phyloP scores from a whole-genome alignment of 2,888 invertebrate genomes.

The Aradus depressus region DNA sequence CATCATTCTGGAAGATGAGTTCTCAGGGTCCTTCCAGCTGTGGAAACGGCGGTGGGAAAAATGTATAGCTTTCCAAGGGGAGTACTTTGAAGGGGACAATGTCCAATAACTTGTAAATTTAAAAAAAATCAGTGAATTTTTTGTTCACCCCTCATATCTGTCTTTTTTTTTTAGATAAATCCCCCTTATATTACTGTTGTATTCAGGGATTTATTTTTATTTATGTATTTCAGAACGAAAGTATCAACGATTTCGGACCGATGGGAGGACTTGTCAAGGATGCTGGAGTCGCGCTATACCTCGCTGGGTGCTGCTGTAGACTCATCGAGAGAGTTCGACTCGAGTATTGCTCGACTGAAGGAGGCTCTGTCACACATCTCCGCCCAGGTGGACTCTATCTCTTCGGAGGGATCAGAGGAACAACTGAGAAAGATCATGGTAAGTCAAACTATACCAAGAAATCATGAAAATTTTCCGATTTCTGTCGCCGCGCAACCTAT shows the following conservation, averaged over 20 bases:
- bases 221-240: constrained; percentile 1
- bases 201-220: not conserved
- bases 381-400: constrained; percentile 74
- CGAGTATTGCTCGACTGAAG: constrained; percentile 66
- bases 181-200: not conserved
- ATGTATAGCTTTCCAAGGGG: too few relatives aligned
- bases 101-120: too few relatives aligned
- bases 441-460: constrained; percentile 11
- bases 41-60: too few relatives aligned
- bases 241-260: constrained; percentile 34
- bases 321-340: constrained; percentile 86
- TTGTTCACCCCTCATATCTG: not conserved
- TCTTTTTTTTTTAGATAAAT: not conserved
- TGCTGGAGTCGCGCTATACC: constrained; percentile 77
- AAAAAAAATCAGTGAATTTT: too few relatives aligned
- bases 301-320: constrained; percentile 84
- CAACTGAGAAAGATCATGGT: constrained; percentile 75
- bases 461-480: too few relatives aligned
- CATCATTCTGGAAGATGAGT: too few relatives aligned
- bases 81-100: too few relatives aligned
- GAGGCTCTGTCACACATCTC: constrained; percentile 80
- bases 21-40: too few relatives aligned
- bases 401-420: constrained; percentile 72
- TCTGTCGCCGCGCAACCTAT: too few relatives aligned
- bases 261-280: constrained; percentile 46